Base-by-base conservation (phyloP, 1,140 invertebrate genomes). In the Procambarus virginalis region DNA sequence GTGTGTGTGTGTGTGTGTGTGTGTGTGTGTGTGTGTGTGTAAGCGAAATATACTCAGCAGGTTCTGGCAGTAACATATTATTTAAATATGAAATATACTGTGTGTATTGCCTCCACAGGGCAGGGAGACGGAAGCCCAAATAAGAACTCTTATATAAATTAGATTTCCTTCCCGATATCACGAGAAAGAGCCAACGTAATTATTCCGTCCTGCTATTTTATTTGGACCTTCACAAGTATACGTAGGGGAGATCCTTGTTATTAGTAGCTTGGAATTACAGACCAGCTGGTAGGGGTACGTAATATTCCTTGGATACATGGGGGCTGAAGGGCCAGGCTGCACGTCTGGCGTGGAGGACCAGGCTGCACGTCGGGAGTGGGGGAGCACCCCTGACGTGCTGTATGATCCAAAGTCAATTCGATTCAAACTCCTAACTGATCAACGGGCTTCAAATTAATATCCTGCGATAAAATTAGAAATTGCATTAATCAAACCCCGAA, bases 1-100 rank as follows among this genome's bases (percentile, higher is more conserved):
- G 75, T 58, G 76, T 86, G 84, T 86, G 22, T 86, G 84, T 86
- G 51, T 86, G 49, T 48, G 58, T 79, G 55, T 79, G 55, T 86
- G 5, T 86, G 51, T 78, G 14, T 64, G 75, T 78, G 34, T 34
- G 34, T 34, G 34, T 34, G 34, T 34, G 55, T 34, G 34, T 34
- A 34, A 34, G 34, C 34, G 51, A 34, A 34, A 34, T 34, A 34
- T 34, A 34, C 34, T 34, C 34, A 34, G 1, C 34, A 34, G 34
- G 34, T 34, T 34, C 34, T 34, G 34, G 34, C 34, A 34, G 34
- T 34, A 34, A 1, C 34, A 34, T 34, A 34, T 34, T 34, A 34
- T 34, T 34, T 34, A 34, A 34, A 1, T 34, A 34, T 34, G 34
- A 34, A 34, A 34, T 34, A 34, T 34, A 34, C 34, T 1, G 1